phyloP scores from a whole-genome alignment of 2,113 vertebrate genomes.

The Benitochromis conjunctus region DNA sequence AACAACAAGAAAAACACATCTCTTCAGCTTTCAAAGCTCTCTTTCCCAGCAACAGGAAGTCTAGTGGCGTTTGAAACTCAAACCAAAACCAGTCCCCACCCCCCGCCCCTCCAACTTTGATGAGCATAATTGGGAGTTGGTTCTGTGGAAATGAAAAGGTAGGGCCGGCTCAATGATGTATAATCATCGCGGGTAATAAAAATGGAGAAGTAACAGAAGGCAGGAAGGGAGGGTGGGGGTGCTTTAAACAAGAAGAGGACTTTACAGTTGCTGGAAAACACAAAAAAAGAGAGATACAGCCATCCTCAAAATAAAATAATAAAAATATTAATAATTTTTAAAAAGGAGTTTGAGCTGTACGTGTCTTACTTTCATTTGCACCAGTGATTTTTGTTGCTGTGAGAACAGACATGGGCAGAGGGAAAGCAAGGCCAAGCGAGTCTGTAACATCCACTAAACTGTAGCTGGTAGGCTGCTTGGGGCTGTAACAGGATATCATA shows the following conservation, averaged over 20 bases:
- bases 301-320: not conserved
- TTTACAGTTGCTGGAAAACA: not conserved
- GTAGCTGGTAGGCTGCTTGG: slow-evolving; percentile 45
- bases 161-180: slow-evolving; percentile 42
- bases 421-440: not conserved
- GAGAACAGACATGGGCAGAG: not conserved
- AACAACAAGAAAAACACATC: not conserved
- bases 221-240: not conserved
- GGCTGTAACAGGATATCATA: slow-evolving; percentile 64
- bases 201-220: slow-evolving; percentile 20
- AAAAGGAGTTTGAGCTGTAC: not conserved
- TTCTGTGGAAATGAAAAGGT: slow-evolving; percentile 63
- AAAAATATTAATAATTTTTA: fast-evolving
- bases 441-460: slow-evolving; percentile 19
- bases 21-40: slow-evolving; percentile 4
- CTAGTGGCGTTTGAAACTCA: slow-evolving; percentile 39
- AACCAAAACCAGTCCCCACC: slow-evolving; percentile 24
- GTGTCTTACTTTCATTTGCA: not conserved
- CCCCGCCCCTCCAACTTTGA: slow-evolving; percentile 38
- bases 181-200: slow-evolving; percentile 50
- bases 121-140: slow-evolving; percentile 54
- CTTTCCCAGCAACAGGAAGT: slow-evolving; percentile 49
- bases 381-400: not conserved
- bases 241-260: not conserved
- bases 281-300: not conserved